Conservation (phyloP, 2,797 vertebrate genomes). For the Gymnopithys bicolor region DNA sequence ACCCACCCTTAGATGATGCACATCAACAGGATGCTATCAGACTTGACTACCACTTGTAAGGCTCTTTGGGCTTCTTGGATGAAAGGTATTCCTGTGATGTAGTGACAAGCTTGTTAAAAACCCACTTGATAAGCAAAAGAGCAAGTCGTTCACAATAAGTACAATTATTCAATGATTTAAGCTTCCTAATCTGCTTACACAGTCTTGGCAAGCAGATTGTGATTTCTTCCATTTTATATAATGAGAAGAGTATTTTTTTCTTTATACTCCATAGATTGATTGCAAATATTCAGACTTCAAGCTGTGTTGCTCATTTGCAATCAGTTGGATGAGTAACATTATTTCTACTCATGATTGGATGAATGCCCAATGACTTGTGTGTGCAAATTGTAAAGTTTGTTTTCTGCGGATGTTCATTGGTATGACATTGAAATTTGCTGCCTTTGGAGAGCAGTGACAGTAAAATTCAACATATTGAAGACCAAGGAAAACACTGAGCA, state of each 20-base stretch:
- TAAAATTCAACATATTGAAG: background rate
- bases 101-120: slow-evolving; percentile 41
- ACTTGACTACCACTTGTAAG: slow-evolving; percentile 47
- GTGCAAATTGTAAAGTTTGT: slow-evolving; percentile 62
- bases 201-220: slow-evolving; percentile 59
- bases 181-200: slow-evolving; percentile 64
- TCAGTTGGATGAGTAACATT: slow-evolving; percentile 65
- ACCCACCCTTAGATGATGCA: slow-evolving; percentile 35
- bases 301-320: slow-evolving; percentile 69
- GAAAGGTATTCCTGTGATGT: slow-evolving; percentile 33
- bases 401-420: slow-evolving; percentile 46
- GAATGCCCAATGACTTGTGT: slow-evolving; percentile 66
- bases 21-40: slow-evolving; percentile 40
- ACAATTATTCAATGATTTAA: slow-evolving; percentile 69
- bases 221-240: slow-evolving; percentile 64
- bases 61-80: slow-evolving; percentile 22
- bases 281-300: slow-evolving; percentile 72
- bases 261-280: slow-evolving; percentile 64
- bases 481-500: background rate
- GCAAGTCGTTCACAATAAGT: slow-evolving; percentile 64
- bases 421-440: slow-evolving; percentile 58
- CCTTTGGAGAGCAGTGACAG: background rate
- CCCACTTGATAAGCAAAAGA: slow-evolving; percentile 62
- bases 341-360: slow-evolving; percentile 63
- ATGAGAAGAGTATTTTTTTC: slow-evolving; percentile 49